Base-by-base conservation (phyloP, 2,113 vertebrate genomes). In the Scopus umbretta region DNA sequence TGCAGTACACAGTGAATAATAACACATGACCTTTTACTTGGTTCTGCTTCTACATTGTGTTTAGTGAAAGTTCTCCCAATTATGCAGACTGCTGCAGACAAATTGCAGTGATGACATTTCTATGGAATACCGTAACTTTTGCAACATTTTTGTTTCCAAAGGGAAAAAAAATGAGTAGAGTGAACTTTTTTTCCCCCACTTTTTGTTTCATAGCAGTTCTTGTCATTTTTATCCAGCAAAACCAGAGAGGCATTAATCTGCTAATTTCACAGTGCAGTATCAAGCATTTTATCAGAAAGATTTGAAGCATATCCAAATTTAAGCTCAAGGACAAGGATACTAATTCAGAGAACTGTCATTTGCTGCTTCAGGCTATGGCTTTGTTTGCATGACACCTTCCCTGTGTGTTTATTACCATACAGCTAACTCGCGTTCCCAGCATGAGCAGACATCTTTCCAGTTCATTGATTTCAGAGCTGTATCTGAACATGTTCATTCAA, bases 21-120 rank as follows among this genome's bases (percentile, higher is more conserved):
- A 92, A 78, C 70, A 71, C 32, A 91, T 94, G 90, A 94, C 82
- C 74, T 91, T 97, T 97, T 92, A 90, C 90, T 92, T 89, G 58
- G 29, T 93, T n/a, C 71, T 96, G 89, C 47, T 40, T 92, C 73
- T 68, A 58, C 67, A 78, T 19, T 96, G 88, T 95, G 67, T 80
- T 95, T 80, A 81, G 95, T 84, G 53, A 94, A 95, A 85, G n/a
- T 84, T 93, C 61, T 97, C 67, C 52, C 71, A 92, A 87, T 94
- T 96, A 92, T 65, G 82, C 89, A 90, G 95, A 63, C 89, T 90
- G 79, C 66, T 95, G 80, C 50, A 96, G 80, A 94, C 82, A 94
- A 66, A 96, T 61, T 82, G 82, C 90, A 90, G 80, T 23, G 47
- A 76, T 80, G 89, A 92, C 71, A 95, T 98, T 96, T 94, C 80